Evolutionary conservation across 2,797 vertebrate genomes (phyloP).

Genomic region (Spinus olivaceus): DNA sequence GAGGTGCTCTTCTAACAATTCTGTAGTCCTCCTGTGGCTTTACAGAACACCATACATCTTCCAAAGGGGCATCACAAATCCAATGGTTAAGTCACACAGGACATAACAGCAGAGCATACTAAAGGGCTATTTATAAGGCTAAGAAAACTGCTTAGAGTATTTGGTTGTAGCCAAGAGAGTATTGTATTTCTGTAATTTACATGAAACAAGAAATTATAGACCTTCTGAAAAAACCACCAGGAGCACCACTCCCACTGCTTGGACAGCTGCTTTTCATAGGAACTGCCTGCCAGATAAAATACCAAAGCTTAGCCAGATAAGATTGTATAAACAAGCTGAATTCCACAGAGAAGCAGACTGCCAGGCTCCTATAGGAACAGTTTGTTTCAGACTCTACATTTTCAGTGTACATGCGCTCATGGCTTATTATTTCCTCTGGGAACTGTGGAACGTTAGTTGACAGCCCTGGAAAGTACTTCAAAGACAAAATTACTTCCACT

Average conservation of each 20-base stretch:
- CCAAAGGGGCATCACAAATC: neutral
- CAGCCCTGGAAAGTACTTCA: constrained; percentile 73
- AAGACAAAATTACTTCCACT: constrained; percentile 70
- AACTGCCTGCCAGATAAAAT: constrained; percentile 72
- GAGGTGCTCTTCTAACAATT: neutral
- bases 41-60: neutral
- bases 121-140: neutral
- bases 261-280: constrained; percentile 76
- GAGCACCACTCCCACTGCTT: constrained; percentile 70
- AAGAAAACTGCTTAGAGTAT: constrained; percentile 25
- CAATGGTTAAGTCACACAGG: neutral
- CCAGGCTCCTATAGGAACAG: constrained; percentile 68
- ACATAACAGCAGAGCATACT: neutral
- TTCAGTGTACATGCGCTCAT: constrained; percentile 52
- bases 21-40: neutral
- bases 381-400: constrained; percentile 44
- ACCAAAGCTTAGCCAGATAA: constrained; percentile 72
- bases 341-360: constrained; percentile 69
- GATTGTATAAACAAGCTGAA: constrained; percentile 74
- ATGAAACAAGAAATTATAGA: constrained; percentile 59
- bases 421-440: constrained; percentile 69
- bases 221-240: constrained; percentile 58
- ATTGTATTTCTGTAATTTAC: constrained; percentile 52
- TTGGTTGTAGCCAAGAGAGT: constrained; percentile 23
- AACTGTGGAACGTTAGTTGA: constrained; percentile 66